Base-by-base conservation (phyloP, 2,113 vertebrate genomes). In the Potamarius usumacintae region DNA sequence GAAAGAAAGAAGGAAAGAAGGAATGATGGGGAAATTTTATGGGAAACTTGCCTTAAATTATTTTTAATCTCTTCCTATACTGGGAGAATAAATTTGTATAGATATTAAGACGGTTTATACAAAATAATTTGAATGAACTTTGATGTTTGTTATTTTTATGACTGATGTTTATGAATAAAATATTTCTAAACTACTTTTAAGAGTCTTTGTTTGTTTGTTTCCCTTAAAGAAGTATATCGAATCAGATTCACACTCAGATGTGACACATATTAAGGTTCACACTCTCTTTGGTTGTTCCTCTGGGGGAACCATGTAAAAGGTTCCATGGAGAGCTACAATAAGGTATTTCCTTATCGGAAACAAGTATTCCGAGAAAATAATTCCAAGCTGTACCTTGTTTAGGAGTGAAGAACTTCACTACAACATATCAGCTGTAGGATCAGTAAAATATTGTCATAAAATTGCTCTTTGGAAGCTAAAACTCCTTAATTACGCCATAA, bases 71-170 rank as follows among this genome's bases (percentile, higher is more conserved):
- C 82, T 79, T 88, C 82, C 94, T 95, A 77, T 74, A 93, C 93
- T 93, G 92, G 93, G 91, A 93, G 93, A 94, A 92, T 85, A 60
- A 90, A 93, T 95, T 95, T 95, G 94, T 95, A 95, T 84, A 95
- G 83, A 95, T 94, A 94, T 86, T 82, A 77, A 90, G 55, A 94
- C 90, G 90, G 90, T 96, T 96, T 96, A 94, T 96, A 96, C 94
- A 87, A 82, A 94, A 93, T 94, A 94, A 92, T 93, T 95, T 92
- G 94, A 92, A 95, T 94, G 92, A 94, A 95, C 93, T 94, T 96
- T 90, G 95, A 96, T 96, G 95, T 95, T 89, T 95, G 95, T 95
- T 96, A 96, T 96, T 96, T 96, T 96, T 96, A 95, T 95, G 93
- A 95, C 93, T 88, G 88, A 95, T 91, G 92, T 96, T 96, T 95